A percentile compares a stretch with the other conserved stretches of the same genome.
Evolutionary conservation across 1,140 invertebrate genomes (phyloP).

Genomic region (Camponotus vicinus): DNA sequence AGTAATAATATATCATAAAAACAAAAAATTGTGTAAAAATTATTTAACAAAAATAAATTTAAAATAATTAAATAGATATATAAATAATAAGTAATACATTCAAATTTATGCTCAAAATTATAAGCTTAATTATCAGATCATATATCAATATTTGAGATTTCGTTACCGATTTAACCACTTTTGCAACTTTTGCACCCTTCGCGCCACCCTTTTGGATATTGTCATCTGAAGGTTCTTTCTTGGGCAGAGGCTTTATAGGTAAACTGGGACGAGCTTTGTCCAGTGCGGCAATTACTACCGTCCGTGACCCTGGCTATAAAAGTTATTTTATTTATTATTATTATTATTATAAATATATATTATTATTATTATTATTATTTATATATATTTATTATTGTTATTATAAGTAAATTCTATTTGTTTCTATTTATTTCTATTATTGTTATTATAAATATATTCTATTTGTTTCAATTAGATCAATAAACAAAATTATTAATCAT

Average conservation of each 20-base stretch:
- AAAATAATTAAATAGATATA: slow-evolving; percentile 37
- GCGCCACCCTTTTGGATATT: slow-evolving; percentile 84
- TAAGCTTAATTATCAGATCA: slow-evolving; percentile 23
- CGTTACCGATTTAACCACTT: slow-evolving; percentile 85
- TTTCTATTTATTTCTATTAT: too few species aligned
- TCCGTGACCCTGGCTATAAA: slow-evolving; percentile 92
- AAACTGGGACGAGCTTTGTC: slow-evolving; percentile 95
- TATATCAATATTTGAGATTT: slow-evolving; percentile 72
- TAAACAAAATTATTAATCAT: background rate
- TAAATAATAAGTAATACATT: slow-evolving; percentile 6
- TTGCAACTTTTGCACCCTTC: slow-evolving; percentile 87
- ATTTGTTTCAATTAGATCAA: background rate
- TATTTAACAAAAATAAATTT: slow-evolving; percentile 2
- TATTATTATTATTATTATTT: background rate
- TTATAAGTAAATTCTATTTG: background rate
- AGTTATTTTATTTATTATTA: slow-evolving; percentile 14
- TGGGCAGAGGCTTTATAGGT: slow-evolving; percentile 93
- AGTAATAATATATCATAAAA: background rate
- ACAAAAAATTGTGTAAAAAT: background rate
- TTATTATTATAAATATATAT: background rate
- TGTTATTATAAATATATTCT: too few species aligned
- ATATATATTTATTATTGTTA: too few species aligned
- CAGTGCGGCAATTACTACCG: slow-evolving; percentile 91
- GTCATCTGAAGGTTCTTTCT: slow-evolving; percentile 87
- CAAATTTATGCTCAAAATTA: background rate